Conservation (phyloP, 64 coral and sea anemone genomes). For the Platygyra sinensis region DNA sequence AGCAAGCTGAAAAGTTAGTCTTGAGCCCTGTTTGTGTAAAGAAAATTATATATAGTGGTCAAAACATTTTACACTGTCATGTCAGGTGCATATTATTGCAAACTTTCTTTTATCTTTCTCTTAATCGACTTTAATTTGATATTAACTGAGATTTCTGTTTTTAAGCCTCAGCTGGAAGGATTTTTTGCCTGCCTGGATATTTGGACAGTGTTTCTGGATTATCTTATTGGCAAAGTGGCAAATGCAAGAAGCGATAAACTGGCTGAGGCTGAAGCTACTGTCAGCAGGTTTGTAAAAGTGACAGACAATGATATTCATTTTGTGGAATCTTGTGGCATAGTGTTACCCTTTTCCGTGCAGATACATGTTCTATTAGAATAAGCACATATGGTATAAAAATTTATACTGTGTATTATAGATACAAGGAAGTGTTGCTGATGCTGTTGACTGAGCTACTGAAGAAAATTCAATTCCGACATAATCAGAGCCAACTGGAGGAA, state of each 20-base stretch:
- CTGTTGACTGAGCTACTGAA: slow-evolving; percentile 82
- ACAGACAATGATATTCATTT: not conserved
- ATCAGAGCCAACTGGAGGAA: slow-evolving; percentile 76
- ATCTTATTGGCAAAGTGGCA: slow-evolving; percentile 83
- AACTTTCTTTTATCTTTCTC: not conserved
- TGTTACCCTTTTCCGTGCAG: too few species aligned
- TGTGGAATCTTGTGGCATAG: not conserved
- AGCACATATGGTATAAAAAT: not conserved
- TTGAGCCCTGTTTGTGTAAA: too few species aligned
- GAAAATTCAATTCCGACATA: slow-evolving; percentile 92
- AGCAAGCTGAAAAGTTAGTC: too few species aligned
- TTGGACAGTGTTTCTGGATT: slow-evolving; percentile 91
- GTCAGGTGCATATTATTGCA: not conserved
- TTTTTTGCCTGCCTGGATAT: slow-evolving; percentile 89
- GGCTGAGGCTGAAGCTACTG: slow-evolving; percentile 83
- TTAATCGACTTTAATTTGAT: not conserved
- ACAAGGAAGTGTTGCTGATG: slow-evolving; percentile 79
- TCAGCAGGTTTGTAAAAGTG: slow-evolving; percentile 65
- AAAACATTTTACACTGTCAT: too few species aligned
- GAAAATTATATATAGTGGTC: too few species aligned
- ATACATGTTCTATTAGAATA: too few species aligned
- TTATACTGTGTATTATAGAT: not conserved
- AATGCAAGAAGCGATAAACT: slow-evolving; percentile 84
- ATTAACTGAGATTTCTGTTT: slow-evolving; percentile 9
- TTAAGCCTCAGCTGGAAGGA: slow-evolving; percentile 85